A percentile compares a stretch with the other conserved stretches of the same genome.
Evolutionary conservation across 1,140 invertebrate genomes (phyloP).

Genomic region (Sinonovacula constricta): DNA sequence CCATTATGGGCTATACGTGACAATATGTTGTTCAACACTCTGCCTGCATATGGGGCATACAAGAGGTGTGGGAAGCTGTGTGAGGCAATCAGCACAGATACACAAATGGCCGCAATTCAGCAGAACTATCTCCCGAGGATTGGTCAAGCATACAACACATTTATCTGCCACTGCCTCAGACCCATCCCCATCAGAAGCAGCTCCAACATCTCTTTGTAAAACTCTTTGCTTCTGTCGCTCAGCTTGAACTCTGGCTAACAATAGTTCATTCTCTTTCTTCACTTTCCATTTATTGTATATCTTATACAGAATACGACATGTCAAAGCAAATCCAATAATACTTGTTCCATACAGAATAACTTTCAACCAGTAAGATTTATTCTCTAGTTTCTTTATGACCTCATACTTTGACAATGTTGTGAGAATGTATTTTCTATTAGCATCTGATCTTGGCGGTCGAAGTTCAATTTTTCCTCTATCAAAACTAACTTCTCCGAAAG

Average conservation of each 20-base stretch:
- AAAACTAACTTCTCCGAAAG: conserved; percentile 73
- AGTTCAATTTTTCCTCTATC: conserved; percentile 71
- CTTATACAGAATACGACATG: conserved; percentile 64
- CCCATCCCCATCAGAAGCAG: conserved; percentile 11
- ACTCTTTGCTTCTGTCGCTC: neutral
- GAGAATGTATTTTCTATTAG: conserved; percentile 74
- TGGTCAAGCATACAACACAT: conserved; percentile 78
- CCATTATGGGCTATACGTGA: conserved; percentile 34
- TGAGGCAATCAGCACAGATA: conserved; percentile 76
- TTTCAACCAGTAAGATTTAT: conserved; percentile 64
- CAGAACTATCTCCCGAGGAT: conserved; percentile 75
- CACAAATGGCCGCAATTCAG: conserved; percentile 79
- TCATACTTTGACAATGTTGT: conserved; percentile 69
- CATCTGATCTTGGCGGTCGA: conserved; percentile 60
- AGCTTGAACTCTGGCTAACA: conserved; percentile 50
- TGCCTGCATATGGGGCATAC: conserved; percentile 78
- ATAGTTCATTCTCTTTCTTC: conserved; percentile 41
- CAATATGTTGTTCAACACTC: conserved; percentile 54
- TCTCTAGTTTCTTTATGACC: conserved; percentile 67
- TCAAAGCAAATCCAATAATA: conserved; percentile 59
- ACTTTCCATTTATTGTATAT: conserved; percentile 50
- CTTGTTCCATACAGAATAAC: conserved; percentile 63
- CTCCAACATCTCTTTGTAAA: conserved; percentile 16
- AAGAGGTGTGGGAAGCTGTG: conserved; percentile 65
- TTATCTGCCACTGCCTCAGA: conserved; percentile 45